Evolutionary conservation across 2,888 invertebrate genomes (phyloP), one percentile per base, ranked within the genome.

Genomic region (Macrosoma leucophasiata): DNA sequence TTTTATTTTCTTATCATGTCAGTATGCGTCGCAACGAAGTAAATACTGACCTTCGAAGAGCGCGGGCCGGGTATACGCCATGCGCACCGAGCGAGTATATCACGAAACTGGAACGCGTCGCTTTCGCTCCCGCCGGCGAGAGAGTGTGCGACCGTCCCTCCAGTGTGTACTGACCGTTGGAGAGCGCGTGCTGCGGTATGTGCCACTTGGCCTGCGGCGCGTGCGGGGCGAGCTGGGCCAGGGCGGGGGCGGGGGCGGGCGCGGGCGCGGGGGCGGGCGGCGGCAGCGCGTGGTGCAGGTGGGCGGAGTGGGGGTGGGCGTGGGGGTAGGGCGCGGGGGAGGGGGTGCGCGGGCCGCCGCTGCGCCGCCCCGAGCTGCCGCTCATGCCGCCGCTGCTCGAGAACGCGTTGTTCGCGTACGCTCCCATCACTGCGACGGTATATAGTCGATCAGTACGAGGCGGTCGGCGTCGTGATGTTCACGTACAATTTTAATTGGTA

Each of bases 171-270:
- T 27, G 33, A 86, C 86, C 86, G 57, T 82, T 73, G 43, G 58
- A 47, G 29, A 62, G 50, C 21, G 49, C 56, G 41, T 88, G 88
- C 59, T 89, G 90, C 33, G 90, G 93, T 52, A 91, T 92, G 71
- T 93, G 93, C 92, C 93, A 93, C 63, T 91, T 90, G 57, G 89
- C 88, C 42, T 43, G 35, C 29, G 29, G 41, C 26, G 27, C n/a
- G 29, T 11, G 30, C 13, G 30, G 25, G 10, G 23, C 17, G 21
- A 7, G 40, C 27, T 18, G 36, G 15, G 54, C 50, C 49, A 55
- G 41, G 36, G 55, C 46, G 52, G 85, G 86, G 84, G 84, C 85
- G 45, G 81, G 84, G 56, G 43, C 40, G 24, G 44, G 33, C 41
- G 29, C 43, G 30, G 42, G 52, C 42, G 42, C 25, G 48, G 29